phyloP scores from a whole-genome alignment of 2,888 invertebrate species.

The Perizoma affinitatum region DNA sequence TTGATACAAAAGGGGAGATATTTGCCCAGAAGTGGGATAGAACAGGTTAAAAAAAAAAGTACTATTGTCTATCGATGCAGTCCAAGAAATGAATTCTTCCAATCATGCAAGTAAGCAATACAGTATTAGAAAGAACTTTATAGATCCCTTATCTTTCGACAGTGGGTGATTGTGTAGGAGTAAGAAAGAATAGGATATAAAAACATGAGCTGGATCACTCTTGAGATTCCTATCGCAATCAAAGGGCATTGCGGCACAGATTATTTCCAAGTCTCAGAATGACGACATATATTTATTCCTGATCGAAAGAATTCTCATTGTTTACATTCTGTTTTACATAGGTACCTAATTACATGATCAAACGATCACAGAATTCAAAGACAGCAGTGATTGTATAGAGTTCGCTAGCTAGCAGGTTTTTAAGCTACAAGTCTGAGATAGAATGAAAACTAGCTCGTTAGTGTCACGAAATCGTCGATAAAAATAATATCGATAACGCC shows the following conservation, averaged over 20 bases:
- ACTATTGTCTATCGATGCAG: too few relatives aligned
- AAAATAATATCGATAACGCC: constrained; percentile 29
- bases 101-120: constrained; percentile 37
- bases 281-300: neutral
- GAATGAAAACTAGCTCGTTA: constrained; percentile 39
- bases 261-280: neutral
- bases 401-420: neutral
- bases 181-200: constrained; percentile 10
- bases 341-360: neutral
- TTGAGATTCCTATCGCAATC: neutral
- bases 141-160: constrained; percentile 34
- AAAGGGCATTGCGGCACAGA: neutral
- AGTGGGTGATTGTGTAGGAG: constrained; percentile 40
- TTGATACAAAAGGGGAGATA: too few relatives aligned
- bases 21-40: too few relatives aligned
- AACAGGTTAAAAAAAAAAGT: too few relatives aligned
- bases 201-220: constrained; percentile 8
- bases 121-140: constrained; percentile 35
- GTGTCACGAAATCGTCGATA: constrained; percentile 39
- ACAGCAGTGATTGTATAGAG: neutral
- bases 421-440: constrained; percentile 17
- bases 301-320: too few relatives aligned
- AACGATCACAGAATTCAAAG: neutral
- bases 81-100: constrained; percentile 18
- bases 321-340: too few relatives aligned